Percentiles rank a stretch among this genome's conserved stretches.
These are phyloP conservation scores for Herminia tarsipennalis DNA, from an alignment of 2,888 invertebrate genomes.

Conservation along the genomic window DNA sequence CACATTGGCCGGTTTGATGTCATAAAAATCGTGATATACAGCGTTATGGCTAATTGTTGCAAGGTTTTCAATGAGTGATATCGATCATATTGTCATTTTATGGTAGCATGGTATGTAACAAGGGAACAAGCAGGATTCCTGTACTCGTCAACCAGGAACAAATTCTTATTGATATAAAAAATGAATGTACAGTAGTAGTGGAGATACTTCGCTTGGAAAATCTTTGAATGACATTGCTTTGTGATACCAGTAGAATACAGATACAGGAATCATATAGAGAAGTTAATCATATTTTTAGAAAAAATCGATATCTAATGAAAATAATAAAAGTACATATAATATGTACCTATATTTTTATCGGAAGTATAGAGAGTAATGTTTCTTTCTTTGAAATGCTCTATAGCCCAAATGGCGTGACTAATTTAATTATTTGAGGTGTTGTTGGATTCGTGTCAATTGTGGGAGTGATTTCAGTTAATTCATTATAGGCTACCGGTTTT, in stretches of 20 bases:
- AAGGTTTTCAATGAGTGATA: constrained; percentile 68
- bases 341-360: too few relatives aligned
- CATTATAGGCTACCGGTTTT: too few relatives aligned
- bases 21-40: constrained; percentile 52
- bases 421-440: too few relatives aligned
- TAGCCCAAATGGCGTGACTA: too few relatives aligned
- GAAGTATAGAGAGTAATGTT: too few relatives aligned
- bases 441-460: too few relatives aligned
- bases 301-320: too few relatives aligned
- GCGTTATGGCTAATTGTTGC: constrained; percentile 60
- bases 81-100: constrained; percentile 75
- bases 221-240: constrained; percentile 74
- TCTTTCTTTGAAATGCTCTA: too few relatives aligned
- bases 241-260: constrained; percentile 50
- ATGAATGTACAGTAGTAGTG: constrained; percentile 56
- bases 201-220: constrained; percentile 65
- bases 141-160: constrained; percentile 78
- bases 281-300: neutral
- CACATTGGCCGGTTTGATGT: constrained; percentile 46
- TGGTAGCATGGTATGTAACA: constrained; percentile 72
- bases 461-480: too few relatives aligned
- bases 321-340: too few relatives aligned
- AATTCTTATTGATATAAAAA: constrained; percentile 72
- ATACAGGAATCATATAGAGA: constrained; percentile 40
- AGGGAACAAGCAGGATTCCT: constrained; percentile 64